phyloP scores from a whole-genome alignment of 2,113 vertebrate genomes.

The Cephalopholis sonnerati region DNA sequence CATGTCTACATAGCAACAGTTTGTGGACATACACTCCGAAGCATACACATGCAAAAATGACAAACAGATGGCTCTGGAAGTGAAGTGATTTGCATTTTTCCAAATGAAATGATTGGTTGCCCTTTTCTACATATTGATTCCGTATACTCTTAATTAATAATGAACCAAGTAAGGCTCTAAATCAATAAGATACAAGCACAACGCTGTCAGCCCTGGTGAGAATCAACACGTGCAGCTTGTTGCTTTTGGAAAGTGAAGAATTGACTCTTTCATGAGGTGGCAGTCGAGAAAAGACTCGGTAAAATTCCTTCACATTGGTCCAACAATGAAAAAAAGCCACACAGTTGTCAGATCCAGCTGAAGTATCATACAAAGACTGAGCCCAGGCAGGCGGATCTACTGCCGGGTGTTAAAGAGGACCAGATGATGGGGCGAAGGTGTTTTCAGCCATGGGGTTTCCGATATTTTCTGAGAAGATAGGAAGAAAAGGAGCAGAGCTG shows the following conservation, averaged over 20 bases:
- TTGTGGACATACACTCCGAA: slow-evolving; percentile 47
- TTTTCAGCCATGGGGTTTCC: slow-evolving; percentile 59
- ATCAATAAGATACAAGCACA: slow-evolving; percentile 29
- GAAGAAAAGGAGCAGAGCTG: slow-evolving; percentile 48
- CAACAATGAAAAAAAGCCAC: slow-evolving; percentile 45
- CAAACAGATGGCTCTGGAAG: slow-evolving; percentile 49
- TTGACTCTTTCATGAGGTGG: slow-evolving; percentile 65
- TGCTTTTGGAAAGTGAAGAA: slow-evolving; percentile 68
- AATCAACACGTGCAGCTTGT: slow-evolving; percentile 61
- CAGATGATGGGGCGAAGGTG: slow-evolving; percentile 72
- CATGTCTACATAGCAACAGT: slow-evolving; percentile 57
- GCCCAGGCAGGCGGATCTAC: slow-evolving; percentile 44
- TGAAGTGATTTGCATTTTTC: slow-evolving; percentile 29
- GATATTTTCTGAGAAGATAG: slow-evolving; percentile 57
- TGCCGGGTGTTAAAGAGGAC: slow-evolving; percentile 67
- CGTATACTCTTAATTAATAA: slow-evolving; percentile 19
- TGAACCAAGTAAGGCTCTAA: slow-evolving; percentile 7
- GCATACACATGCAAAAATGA: slow-evolving; percentile 41
- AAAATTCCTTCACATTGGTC: slow-evolving; percentile 60
- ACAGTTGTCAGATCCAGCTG: slow-evolving; percentile 48
- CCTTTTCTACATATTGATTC: slow-evolving; percentile 23
- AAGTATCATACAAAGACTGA: slow-evolving; percentile 56
- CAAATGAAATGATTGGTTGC: slow-evolving; percentile 20
- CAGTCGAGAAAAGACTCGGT: slow-evolving; percentile 28
- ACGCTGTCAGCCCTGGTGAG: slow-evolving; percentile 24